A percentile compares a stretch with the other conserved stretches of the same genome.
These are phyloP conservation scores for Hypomesus transpacificus DNA, from an alignment of 2,113 vertebrate species.

Conservation along the genomic window DNA sequence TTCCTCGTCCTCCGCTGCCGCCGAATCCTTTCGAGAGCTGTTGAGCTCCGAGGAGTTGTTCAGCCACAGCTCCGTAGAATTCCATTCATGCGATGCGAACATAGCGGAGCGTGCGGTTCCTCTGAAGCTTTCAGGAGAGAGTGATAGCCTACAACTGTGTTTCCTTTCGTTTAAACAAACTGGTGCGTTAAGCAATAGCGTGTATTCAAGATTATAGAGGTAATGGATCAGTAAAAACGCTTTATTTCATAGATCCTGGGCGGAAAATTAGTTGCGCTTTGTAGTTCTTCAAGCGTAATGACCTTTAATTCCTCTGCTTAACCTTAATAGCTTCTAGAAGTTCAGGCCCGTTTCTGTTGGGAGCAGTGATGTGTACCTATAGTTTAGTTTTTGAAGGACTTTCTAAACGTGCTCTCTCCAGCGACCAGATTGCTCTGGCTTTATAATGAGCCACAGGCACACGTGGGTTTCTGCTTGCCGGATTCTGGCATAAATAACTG, in stretches of 20 bases:
- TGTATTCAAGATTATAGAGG: too few species aligned
- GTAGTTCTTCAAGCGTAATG: too few species aligned
- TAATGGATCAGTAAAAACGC: too few species aligned
- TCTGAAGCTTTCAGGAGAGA: too few species aligned
- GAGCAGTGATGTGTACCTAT: constrained; percentile 32
- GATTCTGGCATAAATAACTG: constrained; percentile 53
- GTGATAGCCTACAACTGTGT: too few species aligned
- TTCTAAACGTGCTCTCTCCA: constrained; percentile 21
- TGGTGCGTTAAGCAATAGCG: too few species aligned
- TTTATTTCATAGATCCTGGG: too few species aligned
- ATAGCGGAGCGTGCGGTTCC: constrained; percentile 23
- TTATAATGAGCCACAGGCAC: constrained; percentile 48
- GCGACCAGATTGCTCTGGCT: constrained; percentile 29
- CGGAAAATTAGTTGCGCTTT: too few species aligned
- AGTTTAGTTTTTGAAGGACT: constrained; percentile 9
- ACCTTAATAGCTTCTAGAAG: too few species aligned
- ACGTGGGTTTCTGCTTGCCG: constrained; percentile 48
- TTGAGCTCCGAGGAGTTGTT: constrained; percentile 58
- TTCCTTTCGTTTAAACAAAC: too few species aligned
- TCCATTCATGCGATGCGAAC: constrained; percentile 56
- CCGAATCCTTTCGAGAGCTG: constrained; percentile 42
- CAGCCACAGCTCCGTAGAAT: constrained; percentile 61
- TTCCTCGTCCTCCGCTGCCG: constrained; percentile 18
- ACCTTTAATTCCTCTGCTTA: too few species aligned
- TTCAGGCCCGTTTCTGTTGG: background rate